Base-by-base conservation (phyloP, 2,113 vertebrate species). In the Poeciliopsis turrubarensis region DNA sequence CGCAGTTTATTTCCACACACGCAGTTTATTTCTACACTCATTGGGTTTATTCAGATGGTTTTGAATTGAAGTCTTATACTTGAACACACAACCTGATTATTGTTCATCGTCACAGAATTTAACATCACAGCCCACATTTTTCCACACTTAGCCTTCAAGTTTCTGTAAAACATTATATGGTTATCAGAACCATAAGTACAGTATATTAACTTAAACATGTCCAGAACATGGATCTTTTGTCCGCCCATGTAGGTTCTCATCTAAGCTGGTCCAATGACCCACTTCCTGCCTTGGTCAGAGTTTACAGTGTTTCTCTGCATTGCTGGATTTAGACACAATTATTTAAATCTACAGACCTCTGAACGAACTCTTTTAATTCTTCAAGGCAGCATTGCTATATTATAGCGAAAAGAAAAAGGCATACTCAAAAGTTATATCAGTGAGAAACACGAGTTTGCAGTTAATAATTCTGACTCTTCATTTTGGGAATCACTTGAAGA, bases 141-240 rank as follows among this genome's bases (percentile, higher is more conserved):
- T 80, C 65, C 60, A 77, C 13, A 37, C n/a, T 51, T 65, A 76
- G 84, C 84, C 81, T 44, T 68, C 47, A 34, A 64, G 13, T 74
- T 62, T 60, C 76, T 77, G 69, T 75, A 78, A 60, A 81, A 70
- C 73, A 71, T 90, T 84, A 86, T 44, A 22, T 71, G 79, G 32
- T 63, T 61, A 83, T 89, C 63, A 12, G 27, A 67, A 60, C 71
- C 82, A 74, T 29, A 67, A 81, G 71, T 61, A 68, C 17, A 31
- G 72, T 17, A 34, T 73, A 74, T 84, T 71, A 60, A 75, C 60
- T 60, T 5, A 32, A 17, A 11, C 26, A 17, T 11, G 1, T 75
- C 34, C 68, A 77, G 73, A 83, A 92, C 85, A 92, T 80, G 82
- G 84, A n/a, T 66, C 83, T 80, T 88, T 92, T 92, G 87, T 91